phyloP scores from a whole-genome alignment of 2,888 invertebrate species.

The Macaria notata region DNA sequence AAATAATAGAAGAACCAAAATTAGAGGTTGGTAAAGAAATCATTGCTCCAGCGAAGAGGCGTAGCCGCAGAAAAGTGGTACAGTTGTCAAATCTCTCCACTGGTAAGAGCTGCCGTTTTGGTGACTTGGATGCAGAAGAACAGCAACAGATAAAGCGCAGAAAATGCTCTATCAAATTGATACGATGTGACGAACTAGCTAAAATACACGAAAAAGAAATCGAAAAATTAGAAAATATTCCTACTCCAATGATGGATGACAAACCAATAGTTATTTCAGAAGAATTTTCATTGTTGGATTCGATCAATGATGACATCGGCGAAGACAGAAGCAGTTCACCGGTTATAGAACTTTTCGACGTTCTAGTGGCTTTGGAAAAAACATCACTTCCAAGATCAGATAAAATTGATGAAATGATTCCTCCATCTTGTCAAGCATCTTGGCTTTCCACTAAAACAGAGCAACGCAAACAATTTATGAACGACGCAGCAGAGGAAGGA shows the following conservation, averaged over 20 bases:
- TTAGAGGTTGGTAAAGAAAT: neutral
- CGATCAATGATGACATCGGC: conserved; percentile 9
- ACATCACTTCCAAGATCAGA: conserved; percentile 3
- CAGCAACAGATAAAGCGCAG: conserved; percentile 17
- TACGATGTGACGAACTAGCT: conserved; percentile 46
- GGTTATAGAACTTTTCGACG: conserved; percentile 52
- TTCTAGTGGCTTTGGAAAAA: conserved; percentile 36
- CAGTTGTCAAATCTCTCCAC: neutral
- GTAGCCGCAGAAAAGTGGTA: neutral
- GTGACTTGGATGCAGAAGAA: conserved; percentile 9
- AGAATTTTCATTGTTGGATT: conserved; percentile 11
- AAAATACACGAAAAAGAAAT: conserved; percentile 11
- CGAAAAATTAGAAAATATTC: neutral
- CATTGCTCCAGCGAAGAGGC: neutral
- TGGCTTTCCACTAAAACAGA: conserved; percentile 3
- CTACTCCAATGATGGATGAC: neutral
- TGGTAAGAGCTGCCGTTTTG: conserved; percentile 1
- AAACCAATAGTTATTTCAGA: conserved; percentile 11
- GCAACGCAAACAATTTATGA: neutral
- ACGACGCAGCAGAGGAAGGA: neutral
- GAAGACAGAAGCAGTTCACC: conserved; percentile 46
- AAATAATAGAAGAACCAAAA: neutral
- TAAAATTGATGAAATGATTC: neutral
- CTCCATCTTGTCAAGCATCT: conserved; percentile 16
- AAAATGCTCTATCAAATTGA: conserved; percentile 49